Evolutionary conservation across 2,888 invertebrate genomes (phyloP).

Genomic region (Chironomus tentans): DNA sequence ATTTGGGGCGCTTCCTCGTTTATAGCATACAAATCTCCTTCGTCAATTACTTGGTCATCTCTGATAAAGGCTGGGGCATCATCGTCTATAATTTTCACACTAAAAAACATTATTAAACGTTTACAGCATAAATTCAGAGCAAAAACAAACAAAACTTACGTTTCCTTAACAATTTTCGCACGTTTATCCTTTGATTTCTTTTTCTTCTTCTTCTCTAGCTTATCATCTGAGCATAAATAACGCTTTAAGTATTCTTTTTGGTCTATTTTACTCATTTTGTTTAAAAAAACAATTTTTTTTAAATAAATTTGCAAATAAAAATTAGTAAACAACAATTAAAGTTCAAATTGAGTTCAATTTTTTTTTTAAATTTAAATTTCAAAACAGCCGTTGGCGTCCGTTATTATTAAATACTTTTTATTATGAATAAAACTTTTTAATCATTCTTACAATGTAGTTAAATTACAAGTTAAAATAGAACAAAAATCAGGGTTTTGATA

Average conservation of each 20-base stretch:
- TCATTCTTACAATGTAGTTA: too few relatives aligned
- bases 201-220: conserved; percentile 54
- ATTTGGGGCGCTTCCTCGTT: conserved; percentile 88
- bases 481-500: too few relatives aligned
- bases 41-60: conserved; percentile 55
- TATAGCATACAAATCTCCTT: conserved; percentile 56
- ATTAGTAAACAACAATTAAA: too few relatives aligned
- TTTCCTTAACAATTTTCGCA: conserved; percentile 33
- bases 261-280: conserved; percentile 38
- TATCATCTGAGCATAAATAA: conserved; percentile 56
- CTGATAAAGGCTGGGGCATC: conserved; percentile 45
- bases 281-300: background rate
- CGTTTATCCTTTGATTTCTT: conserved; percentile 49
- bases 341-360: too few relatives aligned
- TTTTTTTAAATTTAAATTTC: too few relatives aligned
- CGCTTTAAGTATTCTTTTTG: conserved; percentile 74
- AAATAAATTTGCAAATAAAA: too few relatives aligned
- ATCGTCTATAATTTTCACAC: conserved; percentile 78
- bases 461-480: too few relatives aligned
- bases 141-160: conserved; percentile 5
- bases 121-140: background rate
- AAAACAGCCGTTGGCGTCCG: too few relatives aligned
- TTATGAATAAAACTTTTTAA: too few relatives aligned
- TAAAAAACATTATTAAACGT: conserved; percentile 34
- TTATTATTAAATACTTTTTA: too few relatives aligned